Evolutionary conservation across 2,113 vertebrate species (phyloP).

Genomic region (Chrysemys picta): DNA sequence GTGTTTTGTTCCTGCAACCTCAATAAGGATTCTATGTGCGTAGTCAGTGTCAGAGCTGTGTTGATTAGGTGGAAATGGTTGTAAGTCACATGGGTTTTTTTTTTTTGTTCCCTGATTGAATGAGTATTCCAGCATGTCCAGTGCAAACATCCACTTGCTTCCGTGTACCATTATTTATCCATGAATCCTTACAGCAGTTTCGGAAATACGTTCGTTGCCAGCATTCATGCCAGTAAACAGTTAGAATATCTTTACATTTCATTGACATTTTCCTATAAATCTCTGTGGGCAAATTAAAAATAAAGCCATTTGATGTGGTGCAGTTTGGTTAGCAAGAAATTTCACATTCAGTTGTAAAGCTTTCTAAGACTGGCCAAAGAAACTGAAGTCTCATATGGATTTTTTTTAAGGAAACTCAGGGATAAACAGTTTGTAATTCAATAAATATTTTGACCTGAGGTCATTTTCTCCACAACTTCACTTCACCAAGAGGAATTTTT

Average conservation of each 20-base stretch:
- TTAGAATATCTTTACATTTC: background rate
- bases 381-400: slow-evolving; percentile 3
- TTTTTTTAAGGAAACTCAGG: slow-evolving; percentile 48
- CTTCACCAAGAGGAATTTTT: background rate
- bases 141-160: background rate
- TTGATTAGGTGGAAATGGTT: background rate
- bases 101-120: background rate
- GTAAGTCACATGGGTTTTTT: background rate
- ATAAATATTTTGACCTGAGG: slow-evolving; percentile 44
- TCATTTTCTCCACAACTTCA: background rate
- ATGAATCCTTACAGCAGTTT: background rate
- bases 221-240: background rate
- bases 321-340: slow-evolving; percentile 44
- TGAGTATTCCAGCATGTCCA: background rate
- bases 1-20: no score
- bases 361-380: slow-evolving; percentile 17
- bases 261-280: slow-evolving; percentile 21
- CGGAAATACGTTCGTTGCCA: background rate
- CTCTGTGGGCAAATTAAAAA: slow-evolving; percentile 26
- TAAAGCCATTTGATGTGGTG: slow-evolving; percentile 32
- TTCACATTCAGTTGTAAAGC: slow-evolving; percentile 31
- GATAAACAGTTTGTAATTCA: slow-evolving; percentile 48
- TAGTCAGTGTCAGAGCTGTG: background rate
- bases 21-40: no score
- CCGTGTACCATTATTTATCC: background rate